phyloP scores from a whole-genome alignment of 2,113 vertebrate species.

The Stictonetta naevosa region DNA sequence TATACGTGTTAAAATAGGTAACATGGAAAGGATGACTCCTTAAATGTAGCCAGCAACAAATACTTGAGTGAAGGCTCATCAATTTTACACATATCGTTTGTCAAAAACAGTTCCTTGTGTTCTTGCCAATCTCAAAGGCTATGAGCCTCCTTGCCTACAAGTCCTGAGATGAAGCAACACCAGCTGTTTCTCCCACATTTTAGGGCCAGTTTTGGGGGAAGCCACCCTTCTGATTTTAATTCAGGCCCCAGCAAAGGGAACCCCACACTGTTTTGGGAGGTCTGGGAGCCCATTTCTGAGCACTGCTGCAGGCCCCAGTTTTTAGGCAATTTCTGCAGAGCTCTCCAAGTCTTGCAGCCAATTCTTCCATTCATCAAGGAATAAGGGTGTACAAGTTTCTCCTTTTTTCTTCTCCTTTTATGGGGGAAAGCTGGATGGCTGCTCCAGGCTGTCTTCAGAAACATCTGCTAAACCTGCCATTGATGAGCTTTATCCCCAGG shows the following conservation, averaged over 20 bases:
- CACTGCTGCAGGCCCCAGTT: not conserved
- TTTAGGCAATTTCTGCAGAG: not conserved
- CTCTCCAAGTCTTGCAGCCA: not conserved
- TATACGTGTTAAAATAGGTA: not conserved
- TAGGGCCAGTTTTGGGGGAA: not conserved
- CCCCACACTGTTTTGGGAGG: not conserved
- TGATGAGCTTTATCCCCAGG: not conserved
- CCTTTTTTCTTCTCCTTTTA: not conserved
- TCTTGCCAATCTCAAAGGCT: not conserved
- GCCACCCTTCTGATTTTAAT: not conserved
- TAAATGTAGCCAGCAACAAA: not conserved
- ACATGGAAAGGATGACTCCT: not conserved
- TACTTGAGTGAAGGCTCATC: constrained; percentile 11
- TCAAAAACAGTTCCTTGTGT: not conserved
- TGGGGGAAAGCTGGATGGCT: not conserved
- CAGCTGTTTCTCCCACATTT: not conserved
- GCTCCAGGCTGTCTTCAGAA: not conserved
- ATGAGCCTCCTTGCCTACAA: not conserved
- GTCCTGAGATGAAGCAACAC: not conserved
- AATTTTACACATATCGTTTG: not conserved
- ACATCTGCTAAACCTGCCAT: not conserved
- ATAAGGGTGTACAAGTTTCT: accelerated
- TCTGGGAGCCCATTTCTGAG: not conserved
- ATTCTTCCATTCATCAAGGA: not conserved
- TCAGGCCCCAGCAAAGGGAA: not conserved